phyloP scores from a whole-genome alignment of 92 coral and sea anemone species.

The Micromussa lordhowensis region DNA sequence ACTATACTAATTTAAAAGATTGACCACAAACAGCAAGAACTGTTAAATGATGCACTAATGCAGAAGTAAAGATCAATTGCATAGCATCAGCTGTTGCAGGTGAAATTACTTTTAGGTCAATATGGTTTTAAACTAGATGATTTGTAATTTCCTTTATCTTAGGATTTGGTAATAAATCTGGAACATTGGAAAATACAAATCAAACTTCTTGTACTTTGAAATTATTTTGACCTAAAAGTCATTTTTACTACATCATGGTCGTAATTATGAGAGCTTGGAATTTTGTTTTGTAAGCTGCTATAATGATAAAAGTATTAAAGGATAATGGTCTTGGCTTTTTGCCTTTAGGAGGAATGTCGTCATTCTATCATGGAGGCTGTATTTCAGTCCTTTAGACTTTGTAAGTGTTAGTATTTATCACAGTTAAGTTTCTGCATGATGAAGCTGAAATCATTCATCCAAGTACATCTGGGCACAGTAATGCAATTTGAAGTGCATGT shows the following conservation, averaged over 20 bases:
- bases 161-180: no score
- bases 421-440: neutral
- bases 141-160: no score
- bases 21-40: neutral
- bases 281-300: neutral
- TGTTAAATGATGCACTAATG: neutral
- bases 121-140: no score
- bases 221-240: no score
- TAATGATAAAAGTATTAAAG: neutral
- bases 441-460: neutral
- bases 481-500: neutral
- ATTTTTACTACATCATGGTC: no score
- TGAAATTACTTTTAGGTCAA: neutral
- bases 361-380: conserved; percentile 77
- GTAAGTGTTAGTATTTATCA: conserved; percentile 44
- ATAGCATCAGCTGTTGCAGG: neutral
- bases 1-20: neutral
- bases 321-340: conserved; percentile 1
- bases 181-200: no score
- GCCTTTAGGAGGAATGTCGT: conserved; percentile 76
- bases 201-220: no score
- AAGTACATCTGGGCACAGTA: neutral
- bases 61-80: neutral
- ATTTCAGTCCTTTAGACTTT: conserved; percentile 53
- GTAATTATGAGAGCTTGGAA: neutral